A percentile compares a stretch with the other conserved stretches of the same genome.
These are phyloP conservation scores for Stercorarius parasiticus DNA, from an alignment of 2,113 vertebrate species.

Conservation along the genomic window DNA sequence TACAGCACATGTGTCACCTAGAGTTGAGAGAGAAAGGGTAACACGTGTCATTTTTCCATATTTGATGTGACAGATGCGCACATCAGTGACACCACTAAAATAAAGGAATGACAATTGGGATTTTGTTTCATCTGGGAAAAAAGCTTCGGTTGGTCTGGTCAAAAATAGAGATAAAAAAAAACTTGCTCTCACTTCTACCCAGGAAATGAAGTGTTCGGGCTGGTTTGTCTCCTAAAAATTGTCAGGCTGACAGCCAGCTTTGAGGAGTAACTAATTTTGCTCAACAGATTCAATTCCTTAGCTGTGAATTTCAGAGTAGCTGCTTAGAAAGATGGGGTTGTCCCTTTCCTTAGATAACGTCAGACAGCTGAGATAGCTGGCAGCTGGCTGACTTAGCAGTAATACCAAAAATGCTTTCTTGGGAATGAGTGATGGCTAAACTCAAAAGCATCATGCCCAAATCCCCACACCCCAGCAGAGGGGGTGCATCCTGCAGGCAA, in stretches of 20 bases:
- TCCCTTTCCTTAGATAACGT: background rate
- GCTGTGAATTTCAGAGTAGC: background rate
- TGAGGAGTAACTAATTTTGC: background rate
- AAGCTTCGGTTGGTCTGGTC: background rate
- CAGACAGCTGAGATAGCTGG: background rate
- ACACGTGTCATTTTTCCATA: background rate
- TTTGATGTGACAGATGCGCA: background rate
- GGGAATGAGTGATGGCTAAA: background rate
- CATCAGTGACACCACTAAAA: background rate
- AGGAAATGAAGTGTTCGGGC: background rate
- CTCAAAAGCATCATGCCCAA: background rate
- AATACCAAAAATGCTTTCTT: background rate
- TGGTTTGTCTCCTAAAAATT: background rate
- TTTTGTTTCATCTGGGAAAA: background rate
- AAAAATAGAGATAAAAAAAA: background rate
- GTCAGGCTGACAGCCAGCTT: background rate
- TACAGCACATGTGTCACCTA: conserved; percentile 76
- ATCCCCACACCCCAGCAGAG: background rate
- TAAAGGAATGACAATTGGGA: background rate
- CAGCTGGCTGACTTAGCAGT: background rate
- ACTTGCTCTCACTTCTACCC: background rate
- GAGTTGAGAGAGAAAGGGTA: background rate
- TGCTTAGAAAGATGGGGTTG: background rate
- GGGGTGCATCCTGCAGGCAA: background rate
- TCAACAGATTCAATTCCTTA: background rate